A percentile compares a stretch with the other conserved stretches of the same genome.
Conservation (phyloP, 2,888 invertebrate genomes). For the Acronicta psi region DNA sequence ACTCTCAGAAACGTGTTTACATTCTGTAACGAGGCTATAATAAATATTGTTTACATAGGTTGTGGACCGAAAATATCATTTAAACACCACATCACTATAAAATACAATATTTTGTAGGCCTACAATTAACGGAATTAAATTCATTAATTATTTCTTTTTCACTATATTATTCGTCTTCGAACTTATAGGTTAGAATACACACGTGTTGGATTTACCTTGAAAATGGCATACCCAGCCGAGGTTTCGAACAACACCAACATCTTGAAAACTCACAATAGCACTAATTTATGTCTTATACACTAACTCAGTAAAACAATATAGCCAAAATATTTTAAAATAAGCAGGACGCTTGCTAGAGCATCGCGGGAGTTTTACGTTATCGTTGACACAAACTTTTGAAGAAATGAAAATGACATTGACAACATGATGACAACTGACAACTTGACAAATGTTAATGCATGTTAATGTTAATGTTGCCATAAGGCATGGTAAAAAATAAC, state of each 20-base stretch:
- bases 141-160: constrained; percentile 17
- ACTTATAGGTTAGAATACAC: constrained; percentile 74
- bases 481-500: too few species aligned
- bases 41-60: constrained; percentile 6
- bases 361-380: constrained; percentile 49
- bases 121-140: not conserved
- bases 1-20: constrained; percentile 28
- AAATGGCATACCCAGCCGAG: constrained; percentile 97
- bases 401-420: constrained; percentile 4
- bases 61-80: not conserved
- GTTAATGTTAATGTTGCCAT: constrained; percentile 17
- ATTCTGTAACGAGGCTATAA: not conserved
- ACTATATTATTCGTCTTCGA: constrained; percentile 4
- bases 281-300: constrained; percentile 20
- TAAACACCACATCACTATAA: not conserved
- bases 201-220: constrained; percentile 92
- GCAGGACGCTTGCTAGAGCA: constrained; percentile 51
- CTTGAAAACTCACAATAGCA: constrained; percentile 64
- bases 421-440: constrained; percentile 22
- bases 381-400: not conserved
- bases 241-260: constrained; percentile 98
- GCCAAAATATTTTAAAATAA: constrained; percentile 28
- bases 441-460: too few species aligned
- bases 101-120: not conserved
- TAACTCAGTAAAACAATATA: constrained; percentile 4